Evolutionary conservation across 2,113 vertebrate genomes (phyloP).

Genomic region (Lagopus leucura): DNA sequence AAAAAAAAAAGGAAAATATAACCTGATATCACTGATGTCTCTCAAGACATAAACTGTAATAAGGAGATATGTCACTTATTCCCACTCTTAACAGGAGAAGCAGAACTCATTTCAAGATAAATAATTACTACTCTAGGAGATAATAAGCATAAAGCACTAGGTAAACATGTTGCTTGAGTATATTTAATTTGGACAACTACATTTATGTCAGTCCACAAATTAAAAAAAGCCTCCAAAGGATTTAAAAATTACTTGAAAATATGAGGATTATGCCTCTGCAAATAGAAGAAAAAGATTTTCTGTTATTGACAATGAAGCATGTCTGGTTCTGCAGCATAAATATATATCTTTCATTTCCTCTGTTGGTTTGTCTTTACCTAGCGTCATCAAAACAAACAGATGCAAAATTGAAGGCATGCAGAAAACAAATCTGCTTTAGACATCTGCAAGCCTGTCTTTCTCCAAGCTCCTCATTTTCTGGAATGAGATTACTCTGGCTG

Average conservation of each 20-base stretch:
- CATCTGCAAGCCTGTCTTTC: conserved; percentile 43
- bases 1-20: neutral
- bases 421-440: conserved; percentile 72
- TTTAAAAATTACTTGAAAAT: conserved; percentile 42
- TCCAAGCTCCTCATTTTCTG: conserved; percentile 24
- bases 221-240: neutral
- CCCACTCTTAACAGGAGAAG: rapidly evolving
- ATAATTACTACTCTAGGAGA: neutral
- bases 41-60: neutral
- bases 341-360: conserved; percentile 14
- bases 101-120: neutral
- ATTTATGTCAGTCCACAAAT: conserved; percentile 31
- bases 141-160: neutral
- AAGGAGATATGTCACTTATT: neutral
- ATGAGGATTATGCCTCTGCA: conserved; percentile 43
- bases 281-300: neutral
- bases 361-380: conserved; percentile 40
- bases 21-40: neutral
- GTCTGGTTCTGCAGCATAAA: neutral
- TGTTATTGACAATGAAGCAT: neutral
- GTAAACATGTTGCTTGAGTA: neutral
- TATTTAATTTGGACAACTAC: conserved; percentile 1
- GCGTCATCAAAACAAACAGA: conserved; percentile 65
- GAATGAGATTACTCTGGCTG: conserved; percentile 12
- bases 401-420: conserved; percentile 60